These are phyloP conservation scores for Eristalinus sepulchralis DNA, from an alignment of 2,888 invertebrate genomes.

Conservation along the genomic window DNA sequence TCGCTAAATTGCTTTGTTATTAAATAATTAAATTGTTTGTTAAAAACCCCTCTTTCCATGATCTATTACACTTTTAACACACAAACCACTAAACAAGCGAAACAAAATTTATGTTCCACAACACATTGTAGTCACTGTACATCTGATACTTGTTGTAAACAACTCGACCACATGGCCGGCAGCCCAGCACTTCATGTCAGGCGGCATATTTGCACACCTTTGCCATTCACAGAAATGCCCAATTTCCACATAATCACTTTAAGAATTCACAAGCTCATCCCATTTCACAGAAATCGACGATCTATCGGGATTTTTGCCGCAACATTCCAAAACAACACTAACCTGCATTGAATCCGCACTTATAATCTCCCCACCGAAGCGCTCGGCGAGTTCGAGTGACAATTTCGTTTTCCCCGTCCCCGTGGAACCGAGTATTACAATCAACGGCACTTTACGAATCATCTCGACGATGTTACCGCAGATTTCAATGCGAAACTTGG, in stretches of 20 bases:
- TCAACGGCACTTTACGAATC: conserved; percentile 85
- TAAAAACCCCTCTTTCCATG: no score
- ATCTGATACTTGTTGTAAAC: background rate
- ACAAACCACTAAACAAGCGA: background rate
- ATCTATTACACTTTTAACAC: background rate
- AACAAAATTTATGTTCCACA: background rate
- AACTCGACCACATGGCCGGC: background rate
- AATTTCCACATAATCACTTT: background rate
- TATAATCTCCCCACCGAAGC: conserved; percentile 94
- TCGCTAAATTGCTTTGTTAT: no score
- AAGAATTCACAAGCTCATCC: background rate
- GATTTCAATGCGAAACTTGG: background rate
- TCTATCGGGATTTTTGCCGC: background rate
- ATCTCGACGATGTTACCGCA: conserved; percentile 72
- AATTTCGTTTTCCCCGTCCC: conserved; percentile 99
- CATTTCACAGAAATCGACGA: background rate
- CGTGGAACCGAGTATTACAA: conserved; percentile 97
- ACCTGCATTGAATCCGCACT: conserved; percentile 99
- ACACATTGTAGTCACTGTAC: background rate
- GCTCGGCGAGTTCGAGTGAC: conserved; percentile 93
- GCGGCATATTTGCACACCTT: background rate
- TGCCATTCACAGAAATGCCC: background rate
- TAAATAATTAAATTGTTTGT: no score
- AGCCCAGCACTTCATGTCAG: background rate
- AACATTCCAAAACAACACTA: conserved; percentile 4